These are phyloP conservation scores for Mechanitis messenoides DNA, from an alignment of 2,888 invertebrate species.

Conservation along the genomic window DNA sequence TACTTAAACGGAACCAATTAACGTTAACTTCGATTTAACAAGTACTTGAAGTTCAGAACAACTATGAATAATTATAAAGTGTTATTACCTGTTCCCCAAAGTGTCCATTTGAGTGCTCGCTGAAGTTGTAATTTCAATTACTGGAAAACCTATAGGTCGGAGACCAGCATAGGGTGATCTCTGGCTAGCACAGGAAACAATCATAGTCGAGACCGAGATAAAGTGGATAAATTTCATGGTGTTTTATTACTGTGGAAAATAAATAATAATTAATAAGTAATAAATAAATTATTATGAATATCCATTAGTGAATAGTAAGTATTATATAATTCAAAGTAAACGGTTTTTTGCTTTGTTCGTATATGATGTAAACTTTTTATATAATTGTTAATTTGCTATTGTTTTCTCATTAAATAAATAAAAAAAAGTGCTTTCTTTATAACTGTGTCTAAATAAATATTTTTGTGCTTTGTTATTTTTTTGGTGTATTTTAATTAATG, in stretches of 20 bases:
- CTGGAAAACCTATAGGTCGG: conserved; percentile 73
- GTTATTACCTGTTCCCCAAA: conserved; percentile 40
- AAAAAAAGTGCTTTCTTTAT: too few species aligned
- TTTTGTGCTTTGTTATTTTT: too few species aligned
- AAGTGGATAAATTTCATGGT: conserved; percentile 34
- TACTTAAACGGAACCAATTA: neutral
- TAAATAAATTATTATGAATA: neutral
- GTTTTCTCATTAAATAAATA: too few species aligned
- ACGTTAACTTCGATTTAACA: neutral
- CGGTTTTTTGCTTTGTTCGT: too few species aligned
- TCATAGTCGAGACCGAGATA: conserved; percentile 34
- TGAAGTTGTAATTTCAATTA: conserved; percentile 36
- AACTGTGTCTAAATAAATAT: too few species aligned
- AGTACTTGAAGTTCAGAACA: conserved; percentile 5
- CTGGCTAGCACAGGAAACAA: conserved; percentile 50
- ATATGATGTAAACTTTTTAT: too few species aligned
- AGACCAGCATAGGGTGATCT: conserved; percentile 78
- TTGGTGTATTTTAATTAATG: too few species aligned
- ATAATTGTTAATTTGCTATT: too few species aligned
- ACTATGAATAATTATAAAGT: conserved; percentile 8
- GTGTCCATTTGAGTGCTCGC: conserved; percentile 20
- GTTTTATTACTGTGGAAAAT: conserved; percentile 29
- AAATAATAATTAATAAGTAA: conserved; percentile 13
- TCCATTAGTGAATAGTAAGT: too few species aligned
- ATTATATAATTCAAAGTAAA: too few species aligned